Evolutionary conservation across 1,140 invertebrate genomes (phyloP).

Genomic region (Leucophenga varia): DNA sequence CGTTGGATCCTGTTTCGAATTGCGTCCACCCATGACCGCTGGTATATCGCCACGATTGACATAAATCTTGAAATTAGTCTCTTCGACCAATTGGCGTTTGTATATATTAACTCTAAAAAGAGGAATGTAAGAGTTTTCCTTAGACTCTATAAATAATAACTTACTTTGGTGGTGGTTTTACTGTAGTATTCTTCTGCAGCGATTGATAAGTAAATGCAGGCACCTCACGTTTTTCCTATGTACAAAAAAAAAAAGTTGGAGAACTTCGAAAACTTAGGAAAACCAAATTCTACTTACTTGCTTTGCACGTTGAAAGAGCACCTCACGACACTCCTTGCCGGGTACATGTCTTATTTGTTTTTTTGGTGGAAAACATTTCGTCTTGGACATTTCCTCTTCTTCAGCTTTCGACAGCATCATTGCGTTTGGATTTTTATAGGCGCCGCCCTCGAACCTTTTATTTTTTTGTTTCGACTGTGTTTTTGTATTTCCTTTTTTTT

Average conservation of each 20-base stretch:
- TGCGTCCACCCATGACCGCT: conserved; percentile 25
- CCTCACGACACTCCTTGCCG: conserved; percentile 39
- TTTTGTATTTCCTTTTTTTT: no score
- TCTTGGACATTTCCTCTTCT: no score
- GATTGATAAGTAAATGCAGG: conserved; percentile 79
- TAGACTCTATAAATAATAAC: no score
- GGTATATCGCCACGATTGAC: conserved; percentile 50
- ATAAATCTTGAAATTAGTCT: conserved; percentile 46
- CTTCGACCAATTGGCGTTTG: conserved; percentile 36
- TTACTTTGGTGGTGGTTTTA: conserved; percentile 62
- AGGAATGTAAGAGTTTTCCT: not conserved
- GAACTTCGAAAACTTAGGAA: not conserved
- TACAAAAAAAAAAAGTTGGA: not conserved
- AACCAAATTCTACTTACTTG: conserved; percentile 22
- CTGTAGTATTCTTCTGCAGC: conserved; percentile 71
- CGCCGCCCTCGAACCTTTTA: no score
- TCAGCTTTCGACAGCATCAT: no score
- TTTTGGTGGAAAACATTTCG: no score
- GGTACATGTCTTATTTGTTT: no score
- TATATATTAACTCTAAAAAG: conserved; percentile 39
- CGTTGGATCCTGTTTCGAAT: conserved; percentile 36
- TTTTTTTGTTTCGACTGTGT: no score
- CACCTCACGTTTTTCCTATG: conserved; percentile 59
- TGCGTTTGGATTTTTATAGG: no score
- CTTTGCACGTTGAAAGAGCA: conserved; percentile 31